Evolutionary conservation across 2,113 vertebrate genomes (phyloP).

Genomic region (Castor canadensis): DNA sequence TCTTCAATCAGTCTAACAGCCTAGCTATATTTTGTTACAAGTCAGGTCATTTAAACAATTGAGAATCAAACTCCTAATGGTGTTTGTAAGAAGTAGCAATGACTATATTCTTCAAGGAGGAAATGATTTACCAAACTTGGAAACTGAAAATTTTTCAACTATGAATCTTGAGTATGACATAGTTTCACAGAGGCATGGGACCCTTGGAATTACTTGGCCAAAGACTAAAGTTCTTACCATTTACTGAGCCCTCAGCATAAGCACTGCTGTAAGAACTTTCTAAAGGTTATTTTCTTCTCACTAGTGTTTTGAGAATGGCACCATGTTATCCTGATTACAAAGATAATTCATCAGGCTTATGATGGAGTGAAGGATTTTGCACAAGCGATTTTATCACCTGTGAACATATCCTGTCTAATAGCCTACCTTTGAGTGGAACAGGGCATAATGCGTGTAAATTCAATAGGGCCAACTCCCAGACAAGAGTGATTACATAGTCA

Average conservation of each 20-base stretch:
- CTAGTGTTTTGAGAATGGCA: neutral
- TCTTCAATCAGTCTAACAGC: neutral
- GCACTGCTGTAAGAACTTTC: neutral
- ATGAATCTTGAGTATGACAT: neutral
- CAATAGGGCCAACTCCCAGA: neutral
- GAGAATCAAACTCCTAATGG: neutral
- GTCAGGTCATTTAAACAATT: neutral
- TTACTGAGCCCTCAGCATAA: neutral
- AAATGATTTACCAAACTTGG: neutral
- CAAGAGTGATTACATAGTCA: neutral
- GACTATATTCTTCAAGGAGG: neutral
- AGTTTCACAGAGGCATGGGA: neutral
- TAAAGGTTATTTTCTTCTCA: neutral
- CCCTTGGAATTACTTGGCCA: neutral
- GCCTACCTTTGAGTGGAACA: neutral
- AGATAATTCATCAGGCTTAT: neutral
- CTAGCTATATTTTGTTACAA: neutral
- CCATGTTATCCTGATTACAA: neutral
- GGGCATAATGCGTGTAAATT: neutral
- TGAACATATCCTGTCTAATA: neutral
- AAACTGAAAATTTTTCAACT: neutral
- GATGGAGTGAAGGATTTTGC: neutral
- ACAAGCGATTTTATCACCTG: accelerated
- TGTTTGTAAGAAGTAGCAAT: neutral
- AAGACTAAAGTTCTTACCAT: neutral